phyloP scores from a whole-genome alignment of 2,113 vertebrate genomes.

The Clarias batrachus region DNA sequence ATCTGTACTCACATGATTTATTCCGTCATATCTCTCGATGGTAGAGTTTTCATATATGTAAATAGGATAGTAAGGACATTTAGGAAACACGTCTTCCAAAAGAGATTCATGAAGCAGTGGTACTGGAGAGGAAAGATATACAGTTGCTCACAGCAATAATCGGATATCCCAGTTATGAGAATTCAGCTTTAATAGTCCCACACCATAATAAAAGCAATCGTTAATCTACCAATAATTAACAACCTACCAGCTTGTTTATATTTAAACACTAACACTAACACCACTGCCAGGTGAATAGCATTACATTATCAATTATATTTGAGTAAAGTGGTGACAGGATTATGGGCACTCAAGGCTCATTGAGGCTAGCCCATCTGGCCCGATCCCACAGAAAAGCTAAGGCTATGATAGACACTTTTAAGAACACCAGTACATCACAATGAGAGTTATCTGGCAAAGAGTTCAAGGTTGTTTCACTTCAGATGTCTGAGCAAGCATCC shows the following conservation, averaged over 20 bases:
- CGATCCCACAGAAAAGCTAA: too few species aligned
- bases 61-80: conserved; percentile 35
- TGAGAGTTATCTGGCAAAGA: too few species aligned
- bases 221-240: background rate
- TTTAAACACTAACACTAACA: too few species aligned
- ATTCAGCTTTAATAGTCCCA: background rate
- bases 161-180: background rate
- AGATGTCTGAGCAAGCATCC: too few species aligned
- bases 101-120: conserved; percentile 13
- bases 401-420: too few species aligned
- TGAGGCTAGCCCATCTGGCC: too few species aligned
- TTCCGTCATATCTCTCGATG: conserved; percentile 32
- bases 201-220: background rate
- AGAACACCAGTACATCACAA: too few species aligned
- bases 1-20: conserved; percentile 33
- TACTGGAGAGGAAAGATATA: conserved; percentile 6
- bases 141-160: background rate
- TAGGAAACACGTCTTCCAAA: conserved; percentile 10
- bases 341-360: too few species aligned
- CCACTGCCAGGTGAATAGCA: too few species aligned
- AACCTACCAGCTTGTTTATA: background rate
- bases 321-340: too few species aligned
- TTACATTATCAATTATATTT: too few species aligned
- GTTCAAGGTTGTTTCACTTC: too few species aligned
- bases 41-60: background rate